Evolutionary conservation across 2,113 vertebrate genomes (phyloP).

Genomic region (Lampris megalopsis): DNA sequence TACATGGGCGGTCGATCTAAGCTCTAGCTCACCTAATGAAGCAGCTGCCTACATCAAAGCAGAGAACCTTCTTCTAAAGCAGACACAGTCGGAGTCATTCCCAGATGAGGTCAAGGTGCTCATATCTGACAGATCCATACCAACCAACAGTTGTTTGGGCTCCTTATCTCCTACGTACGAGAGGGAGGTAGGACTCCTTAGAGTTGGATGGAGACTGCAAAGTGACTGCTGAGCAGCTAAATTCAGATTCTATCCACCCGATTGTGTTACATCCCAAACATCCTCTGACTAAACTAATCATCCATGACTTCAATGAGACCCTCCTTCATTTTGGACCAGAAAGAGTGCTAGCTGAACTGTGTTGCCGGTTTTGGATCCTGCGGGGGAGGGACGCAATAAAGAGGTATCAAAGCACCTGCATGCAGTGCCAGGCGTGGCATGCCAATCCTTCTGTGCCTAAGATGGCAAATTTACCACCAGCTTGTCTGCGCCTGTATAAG

Average conservation of each 20-base stretch:
- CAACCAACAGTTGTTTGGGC: not conserved
- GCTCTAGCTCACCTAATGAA: too few relatives aligned
- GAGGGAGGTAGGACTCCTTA: not conserved
- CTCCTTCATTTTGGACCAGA: not conserved
- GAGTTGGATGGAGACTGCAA: not conserved
- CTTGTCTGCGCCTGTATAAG: too few relatives aligned
- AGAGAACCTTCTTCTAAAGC: too few relatives aligned
- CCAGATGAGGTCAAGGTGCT: not conserved
- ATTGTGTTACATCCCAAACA: not conserved
- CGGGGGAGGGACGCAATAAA: not conserved
- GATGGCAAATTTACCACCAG: too few relatives aligned
- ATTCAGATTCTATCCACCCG: not conserved
- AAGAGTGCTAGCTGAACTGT: not conserved
- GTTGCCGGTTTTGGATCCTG: not conserved
- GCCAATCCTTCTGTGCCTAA: too few relatives aligned
- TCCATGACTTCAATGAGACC: not conserved
- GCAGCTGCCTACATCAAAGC: too few relatives aligned
- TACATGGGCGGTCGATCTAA: too few relatives aligned
- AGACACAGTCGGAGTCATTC: too few relatives aligned
- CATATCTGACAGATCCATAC: not conserved
- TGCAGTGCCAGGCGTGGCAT: too few relatives aligned
- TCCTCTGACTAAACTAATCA: not conserved
- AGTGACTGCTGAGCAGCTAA: not conserved
- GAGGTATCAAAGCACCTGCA: too few relatives aligned
- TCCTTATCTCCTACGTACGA: too few relatives aligned